Conservation (phyloP, 2,113 vertebrate species). For the Eulemur rufifrons region DNA sequence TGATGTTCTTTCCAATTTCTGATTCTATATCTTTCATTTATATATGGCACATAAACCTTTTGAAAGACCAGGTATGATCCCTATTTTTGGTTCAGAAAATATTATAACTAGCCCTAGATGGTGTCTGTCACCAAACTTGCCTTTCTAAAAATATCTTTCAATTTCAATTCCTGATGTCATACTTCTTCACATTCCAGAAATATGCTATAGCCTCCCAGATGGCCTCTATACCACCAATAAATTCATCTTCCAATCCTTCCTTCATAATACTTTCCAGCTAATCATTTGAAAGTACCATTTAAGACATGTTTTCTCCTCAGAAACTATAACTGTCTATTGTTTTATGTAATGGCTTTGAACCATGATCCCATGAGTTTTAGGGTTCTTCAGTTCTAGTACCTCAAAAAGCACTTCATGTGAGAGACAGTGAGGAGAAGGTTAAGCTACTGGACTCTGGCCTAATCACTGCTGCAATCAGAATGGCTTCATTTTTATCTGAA, state of each 20-base stretch:
- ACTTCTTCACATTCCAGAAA: neutral
- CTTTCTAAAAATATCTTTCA: conserved; percentile 27
- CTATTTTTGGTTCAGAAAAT: conserved; percentile 32
- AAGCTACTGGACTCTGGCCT: neutral
- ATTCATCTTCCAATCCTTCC: neutral
- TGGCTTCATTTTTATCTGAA: neutral
- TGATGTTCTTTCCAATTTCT: neutral
- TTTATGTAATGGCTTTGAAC: neutral
- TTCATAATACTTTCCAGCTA: neutral
- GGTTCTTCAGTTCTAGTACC: neutral
- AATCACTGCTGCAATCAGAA: neutral
- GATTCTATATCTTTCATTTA: neutral
- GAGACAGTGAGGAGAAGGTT: neutral
- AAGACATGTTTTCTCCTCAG: neutral
- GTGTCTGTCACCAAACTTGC: conserved; percentile 34
- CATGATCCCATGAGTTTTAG: neutral
- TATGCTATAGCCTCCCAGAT: neutral
- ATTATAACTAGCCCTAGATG: conserved; percentile 8
- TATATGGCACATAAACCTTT: neutral
- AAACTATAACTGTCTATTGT: neutral
- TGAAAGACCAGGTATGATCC: neutral
- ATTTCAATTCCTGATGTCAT: neutral
- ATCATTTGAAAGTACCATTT: neutral
- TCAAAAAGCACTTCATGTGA: neutral
- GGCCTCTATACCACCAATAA: neutral